Evolutionary conservation across 2,888 invertebrate genomes (phyloP).

Genomic region (Heliconius sara): DNA sequence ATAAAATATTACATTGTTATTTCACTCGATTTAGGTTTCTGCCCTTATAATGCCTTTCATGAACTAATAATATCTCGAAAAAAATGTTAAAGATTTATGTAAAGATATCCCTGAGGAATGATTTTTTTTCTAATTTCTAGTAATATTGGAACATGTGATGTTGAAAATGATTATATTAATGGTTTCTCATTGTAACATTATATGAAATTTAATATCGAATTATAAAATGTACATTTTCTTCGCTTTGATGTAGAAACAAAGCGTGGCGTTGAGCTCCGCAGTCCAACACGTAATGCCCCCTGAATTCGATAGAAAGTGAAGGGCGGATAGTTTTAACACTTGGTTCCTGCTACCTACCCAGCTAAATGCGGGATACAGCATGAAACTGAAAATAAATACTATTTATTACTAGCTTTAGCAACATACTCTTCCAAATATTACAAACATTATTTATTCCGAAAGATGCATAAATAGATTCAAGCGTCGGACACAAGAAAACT

Average conservation of each 20-base stretch:
- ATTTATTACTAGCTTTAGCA: no score
- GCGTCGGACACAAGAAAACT: conserved; percentile 44
- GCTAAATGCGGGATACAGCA: no score
- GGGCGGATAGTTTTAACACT: no score
- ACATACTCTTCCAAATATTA: no score
- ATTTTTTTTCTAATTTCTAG: background rate
- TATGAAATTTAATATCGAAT: background rate
- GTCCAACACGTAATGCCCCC: no score
- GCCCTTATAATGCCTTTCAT: conserved; percentile 8
- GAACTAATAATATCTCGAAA: conserved; percentile 10
- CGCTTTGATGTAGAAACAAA: no score
- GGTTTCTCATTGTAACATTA: background rate
- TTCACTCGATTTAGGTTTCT: conserved; percentile 24
- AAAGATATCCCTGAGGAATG: background rate
- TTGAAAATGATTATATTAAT: background rate
- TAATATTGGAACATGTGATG: conserved; percentile 1
- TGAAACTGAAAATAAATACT: no score
- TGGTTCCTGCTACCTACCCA: no score
- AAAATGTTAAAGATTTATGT: background rate
- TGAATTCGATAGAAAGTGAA: no score
- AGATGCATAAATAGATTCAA: conserved; percentile 45
- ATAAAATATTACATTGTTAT: conserved; percentile 32
- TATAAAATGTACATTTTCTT: no score
- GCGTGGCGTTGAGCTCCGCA: no score
- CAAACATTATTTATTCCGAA: background rate